These are phyloP conservation scores for Sardinella longiceps DNA, from an alignment of 2,797 vertebrate genomes.

Conservation along the genomic window DNA sequence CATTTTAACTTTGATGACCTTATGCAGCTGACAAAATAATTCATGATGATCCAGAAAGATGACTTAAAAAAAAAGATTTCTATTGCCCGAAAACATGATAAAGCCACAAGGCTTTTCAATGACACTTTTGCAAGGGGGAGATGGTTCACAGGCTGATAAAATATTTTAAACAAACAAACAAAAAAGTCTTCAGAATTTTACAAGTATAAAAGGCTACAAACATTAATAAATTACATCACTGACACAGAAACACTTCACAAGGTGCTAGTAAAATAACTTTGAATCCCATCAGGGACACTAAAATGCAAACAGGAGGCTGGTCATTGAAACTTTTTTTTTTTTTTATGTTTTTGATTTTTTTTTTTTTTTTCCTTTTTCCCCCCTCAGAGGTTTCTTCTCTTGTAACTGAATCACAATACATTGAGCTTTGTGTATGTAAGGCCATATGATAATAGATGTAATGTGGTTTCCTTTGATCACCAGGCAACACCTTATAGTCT, in stretches of 20 bases:
- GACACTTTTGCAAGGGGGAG: constrained; percentile 73
- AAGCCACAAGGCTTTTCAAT: constrained; percentile 68
- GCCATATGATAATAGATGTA: constrained; percentile 79
- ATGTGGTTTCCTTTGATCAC: constrained; percentile 82
- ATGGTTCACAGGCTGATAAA: constrained; percentile 83
- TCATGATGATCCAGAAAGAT: constrained; percentile 58
- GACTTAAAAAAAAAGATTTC: constrained; percentile 45
- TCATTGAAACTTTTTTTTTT: constrained; percentile 75
- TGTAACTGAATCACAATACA: constrained; percentile 81
- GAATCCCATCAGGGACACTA: constrained; percentile 86
- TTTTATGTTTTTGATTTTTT: constrained; percentile 42
- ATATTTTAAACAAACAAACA: constrained; percentile 85
- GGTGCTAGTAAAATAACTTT: constrained; percentile 99
- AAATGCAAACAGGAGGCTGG: constrained; percentile 91
- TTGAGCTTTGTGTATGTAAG: constrained; percentile 81
- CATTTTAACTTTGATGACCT: constrained; percentile 70
- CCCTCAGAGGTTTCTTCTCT: constrained; percentile 76
- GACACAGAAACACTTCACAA: constrained; percentile 99
- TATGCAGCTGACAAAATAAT: constrained; percentile 63
- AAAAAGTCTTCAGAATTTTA: constrained; percentile 96
- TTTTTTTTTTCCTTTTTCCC: constrained; percentile 46
- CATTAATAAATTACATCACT: constrained; percentile 99
- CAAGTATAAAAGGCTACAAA: constrained; percentile 99
- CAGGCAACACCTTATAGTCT: constrained; percentile 85
- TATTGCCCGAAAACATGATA: constrained; percentile 65